phyloP scores from a whole-genome alignment of 2,888 invertebrate genomes.

The Pogonocherus hispidulus region DNA sequence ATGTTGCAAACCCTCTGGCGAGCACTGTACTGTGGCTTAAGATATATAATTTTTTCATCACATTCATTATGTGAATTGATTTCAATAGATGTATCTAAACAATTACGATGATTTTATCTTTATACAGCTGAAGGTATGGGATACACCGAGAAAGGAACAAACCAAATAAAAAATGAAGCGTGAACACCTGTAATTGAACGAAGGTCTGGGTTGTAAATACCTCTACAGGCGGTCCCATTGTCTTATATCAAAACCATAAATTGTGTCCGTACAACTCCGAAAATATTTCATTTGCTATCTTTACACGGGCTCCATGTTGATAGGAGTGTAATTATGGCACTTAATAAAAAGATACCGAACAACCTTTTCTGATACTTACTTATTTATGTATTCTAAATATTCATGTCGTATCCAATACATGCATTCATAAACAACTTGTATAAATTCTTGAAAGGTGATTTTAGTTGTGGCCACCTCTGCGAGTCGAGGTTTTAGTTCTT shows the following conservation, averaged over 20 bases:
- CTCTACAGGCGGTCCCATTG: slow-evolving; percentile 52
- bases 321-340: slow-evolving; percentile 59
- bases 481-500: not conserved
- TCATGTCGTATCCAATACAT: slow-evolving; percentile 57
- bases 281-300: slow-evolving; percentile 56
- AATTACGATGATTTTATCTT: slow-evolving; percentile 51
- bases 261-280: slow-evolving; percentile 50
- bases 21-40: too few relatives aligned
- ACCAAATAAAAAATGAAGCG: slow-evolving; percentile 41
- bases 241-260: slow-evolving; percentile 56
- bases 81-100: slow-evolving; percentile 53
- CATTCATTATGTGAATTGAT: slow-evolving; percentile 21
- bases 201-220: slow-evolving; percentile 49
- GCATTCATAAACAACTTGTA: slow-evolving; percentile 57
- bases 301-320: slow-evolving; percentile 56
- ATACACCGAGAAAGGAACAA: slow-evolving; percentile 39
- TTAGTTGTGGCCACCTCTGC: slow-evolving; percentile 39
- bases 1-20: too few relatives aligned
- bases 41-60: too few relatives aligned
- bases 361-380: slow-evolving; percentile 47
- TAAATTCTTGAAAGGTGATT: slow-evolving; percentile 49
- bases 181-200: slow-evolving; percentile 54
- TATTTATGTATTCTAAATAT: slow-evolving; percentile 57
- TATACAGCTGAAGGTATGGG: slow-evolving; percentile 50
- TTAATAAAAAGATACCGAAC: slow-evolving; percentile 57